Conservation (phyloP, 1,140 invertebrate species). For the Drosophila azteca region DNA sequence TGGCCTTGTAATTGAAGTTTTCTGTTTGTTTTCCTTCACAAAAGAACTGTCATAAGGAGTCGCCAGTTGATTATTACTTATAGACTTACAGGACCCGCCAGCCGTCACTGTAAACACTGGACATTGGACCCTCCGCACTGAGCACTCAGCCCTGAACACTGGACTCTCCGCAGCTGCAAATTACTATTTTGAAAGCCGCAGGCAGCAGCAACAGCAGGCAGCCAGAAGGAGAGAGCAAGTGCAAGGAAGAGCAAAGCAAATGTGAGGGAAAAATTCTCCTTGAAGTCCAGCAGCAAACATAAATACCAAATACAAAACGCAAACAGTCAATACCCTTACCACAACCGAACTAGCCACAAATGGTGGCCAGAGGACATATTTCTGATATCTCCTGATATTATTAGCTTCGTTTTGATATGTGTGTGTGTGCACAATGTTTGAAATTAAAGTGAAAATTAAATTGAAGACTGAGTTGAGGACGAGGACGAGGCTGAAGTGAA, state of each 20-base stretch:
- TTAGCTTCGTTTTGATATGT: constrained; percentile 36
- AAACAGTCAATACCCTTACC: constrained; percentile 17
- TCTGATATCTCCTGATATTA: constrained; percentile 31
- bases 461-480: neutral
- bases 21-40: constrained; percentile 39
- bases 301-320: constrained; percentile 33
- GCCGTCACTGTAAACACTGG: constrained; percentile 41
- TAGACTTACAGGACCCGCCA: constrained; percentile 28
- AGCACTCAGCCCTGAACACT: neutral
- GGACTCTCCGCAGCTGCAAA: constrained; percentile 33
- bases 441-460: constrained; percentile 35
- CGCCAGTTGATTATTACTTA: constrained; percentile 53
- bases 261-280: constrained; percentile 52
- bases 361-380: constrained; percentile 44
- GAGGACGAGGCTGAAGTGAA: constrained; percentile 5
- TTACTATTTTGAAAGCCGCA: constrained; percentile 57
- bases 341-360: constrained; percentile 44
- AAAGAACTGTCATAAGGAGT: constrained; percentile 43
- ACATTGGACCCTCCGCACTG: constrained; percentile 6
- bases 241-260: constrained; percentile 35
- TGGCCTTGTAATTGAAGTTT: constrained; percentile 48
- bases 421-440: constrained; percentile 18
- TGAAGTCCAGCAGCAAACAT: constrained; percentile 43
- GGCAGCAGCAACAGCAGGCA: constrained; percentile 3
- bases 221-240: neutral